Evolutionary conservation across 1,140 invertebrate genomes (phyloP).

Genomic region (Dermatophagoides farinae): DNA sequence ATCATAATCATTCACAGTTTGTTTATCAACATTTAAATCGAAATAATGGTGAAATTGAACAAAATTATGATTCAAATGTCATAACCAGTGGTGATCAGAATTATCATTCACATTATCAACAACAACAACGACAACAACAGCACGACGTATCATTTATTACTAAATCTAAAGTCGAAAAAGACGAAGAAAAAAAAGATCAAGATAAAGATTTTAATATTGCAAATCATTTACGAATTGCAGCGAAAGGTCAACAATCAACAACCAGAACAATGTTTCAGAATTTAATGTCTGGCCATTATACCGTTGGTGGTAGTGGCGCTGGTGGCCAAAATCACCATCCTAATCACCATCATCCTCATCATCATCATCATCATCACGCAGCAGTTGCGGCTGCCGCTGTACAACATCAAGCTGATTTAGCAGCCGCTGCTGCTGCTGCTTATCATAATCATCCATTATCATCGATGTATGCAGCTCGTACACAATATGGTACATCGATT

Average conservation of each 20-base stretch:
- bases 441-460: background rate
- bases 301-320: background rate
- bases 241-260: background rate
- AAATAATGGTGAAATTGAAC: too few species aligned
- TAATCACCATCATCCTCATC: background rate
- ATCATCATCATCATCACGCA: background rate
- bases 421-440: background rate
- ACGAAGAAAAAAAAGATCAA: too few species aligned
- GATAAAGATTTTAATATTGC: background rate
- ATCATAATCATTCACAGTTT: background rate
- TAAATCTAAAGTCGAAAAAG: too few species aligned
- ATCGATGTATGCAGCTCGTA: background rate
- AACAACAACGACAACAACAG: too few species aligned
- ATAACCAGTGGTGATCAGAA: too few species aligned
- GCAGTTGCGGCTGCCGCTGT: background rate
- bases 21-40: background rate
- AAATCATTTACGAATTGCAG: background rate
- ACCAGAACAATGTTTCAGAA: slow-evolving; percentile 1
- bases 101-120: too few species aligned
- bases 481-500: background rate
- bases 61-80: too few species aligned
- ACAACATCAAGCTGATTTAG: background rate
- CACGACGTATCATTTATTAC: too few species aligned
- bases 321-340: background rate
- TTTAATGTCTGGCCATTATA: slow-evolving; percentile 9